Evolutionary conservation across 2,797 vertebrate species (phyloP).

Genomic region (Spatula clypeata): DNA sequence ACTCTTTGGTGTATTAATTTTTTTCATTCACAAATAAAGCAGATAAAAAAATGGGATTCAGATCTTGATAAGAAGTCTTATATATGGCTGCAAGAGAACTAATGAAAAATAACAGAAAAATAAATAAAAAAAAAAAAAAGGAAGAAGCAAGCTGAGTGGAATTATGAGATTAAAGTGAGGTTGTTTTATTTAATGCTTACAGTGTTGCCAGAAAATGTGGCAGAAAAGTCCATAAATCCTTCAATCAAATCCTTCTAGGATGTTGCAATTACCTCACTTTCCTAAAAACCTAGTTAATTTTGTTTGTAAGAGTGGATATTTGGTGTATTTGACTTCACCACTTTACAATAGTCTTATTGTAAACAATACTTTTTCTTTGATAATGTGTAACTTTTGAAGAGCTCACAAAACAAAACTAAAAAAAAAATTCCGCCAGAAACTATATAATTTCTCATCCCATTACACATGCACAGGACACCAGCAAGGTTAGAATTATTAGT

Average conservation of each 20-base stretch:
- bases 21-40: not conserved
- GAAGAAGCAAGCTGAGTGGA: not conserved
- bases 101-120: not conserved
- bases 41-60: not conserved
- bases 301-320: not conserved
- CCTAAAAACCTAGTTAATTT: not conserved
- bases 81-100: not conserved
- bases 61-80: not conserved
- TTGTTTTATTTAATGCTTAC: not conserved
- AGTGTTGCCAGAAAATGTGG: not conserved
- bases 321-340: not conserved
- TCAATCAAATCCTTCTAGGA: not conserved
- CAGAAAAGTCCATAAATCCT: not conserved
- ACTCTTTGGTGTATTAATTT: not conserved
- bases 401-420: not conserved
- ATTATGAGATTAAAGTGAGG: not conserved
- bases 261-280: not conserved
- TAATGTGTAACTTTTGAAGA: not conserved
- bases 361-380: not conserved
- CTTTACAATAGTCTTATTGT: not conserved
- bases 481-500: not conserved
- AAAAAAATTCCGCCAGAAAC: not conserved
- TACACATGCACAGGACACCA: not conserved
- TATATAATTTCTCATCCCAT: not conserved
- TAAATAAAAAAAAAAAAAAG: not conserved